Percentiles rank a stretch among this genome's conserved stretches.
Conservation (phyloP, 2,113 vertebrate genomes). For the Isurus oxyrinchus region DNA sequence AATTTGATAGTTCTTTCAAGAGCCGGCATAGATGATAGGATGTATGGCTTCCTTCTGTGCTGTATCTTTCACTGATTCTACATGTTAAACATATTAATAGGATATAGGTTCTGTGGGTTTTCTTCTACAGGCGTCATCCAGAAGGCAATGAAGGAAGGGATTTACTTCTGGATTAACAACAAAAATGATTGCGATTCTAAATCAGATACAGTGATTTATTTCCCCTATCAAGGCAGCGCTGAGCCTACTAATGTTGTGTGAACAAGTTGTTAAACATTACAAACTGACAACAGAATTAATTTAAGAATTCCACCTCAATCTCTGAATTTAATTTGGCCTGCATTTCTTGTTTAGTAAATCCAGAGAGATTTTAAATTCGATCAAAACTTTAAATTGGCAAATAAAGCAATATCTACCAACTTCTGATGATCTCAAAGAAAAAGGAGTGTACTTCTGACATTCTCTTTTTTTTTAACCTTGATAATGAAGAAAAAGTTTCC, state of each 20-base stretch:
- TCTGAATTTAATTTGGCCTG: neutral
- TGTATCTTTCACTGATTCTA: neutral
- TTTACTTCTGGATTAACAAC: neutral
- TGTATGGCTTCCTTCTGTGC: neutral
- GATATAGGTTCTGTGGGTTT: too few relatives aligned
- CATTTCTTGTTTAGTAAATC: neutral
- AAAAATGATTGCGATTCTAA: neutral
- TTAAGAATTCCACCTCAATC: neutral
- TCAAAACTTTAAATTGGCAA: neutral
- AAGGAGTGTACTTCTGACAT: neutral
- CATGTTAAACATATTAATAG: neutral
- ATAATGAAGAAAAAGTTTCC: slow-evolving; percentile 1
- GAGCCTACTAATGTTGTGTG: too few relatives aligned
- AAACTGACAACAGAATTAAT: neutral
- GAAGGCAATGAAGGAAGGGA: neutral
- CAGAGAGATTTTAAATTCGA: neutral
- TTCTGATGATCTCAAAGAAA: neutral
- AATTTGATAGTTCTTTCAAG: neutral
- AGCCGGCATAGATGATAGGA: neutral
- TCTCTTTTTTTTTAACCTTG: neutral
- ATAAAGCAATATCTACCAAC: neutral
- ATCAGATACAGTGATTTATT: neutral
- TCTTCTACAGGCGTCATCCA: neutral
- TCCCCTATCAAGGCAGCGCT: neutral
- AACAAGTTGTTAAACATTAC: neutral